Evolutionary conservation across 1,140 invertebrate genomes (phyloP).

Genomic region (Diorhabda sublineata): DNA sequence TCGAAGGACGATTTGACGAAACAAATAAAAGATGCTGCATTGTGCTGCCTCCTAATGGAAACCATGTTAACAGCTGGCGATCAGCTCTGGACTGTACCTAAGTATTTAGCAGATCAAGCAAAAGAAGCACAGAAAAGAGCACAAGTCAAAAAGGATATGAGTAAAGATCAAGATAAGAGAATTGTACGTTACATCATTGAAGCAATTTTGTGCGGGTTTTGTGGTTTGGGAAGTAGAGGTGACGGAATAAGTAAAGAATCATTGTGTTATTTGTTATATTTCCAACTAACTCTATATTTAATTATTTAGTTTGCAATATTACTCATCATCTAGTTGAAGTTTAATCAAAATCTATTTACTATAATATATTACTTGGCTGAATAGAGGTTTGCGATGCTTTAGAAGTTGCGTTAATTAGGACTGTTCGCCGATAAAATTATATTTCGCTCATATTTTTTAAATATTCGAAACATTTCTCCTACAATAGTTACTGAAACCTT

Average conservation of each 20-base stretch:
- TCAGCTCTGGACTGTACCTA: conserved; percentile 75
- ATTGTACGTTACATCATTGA: conserved; percentile 37
- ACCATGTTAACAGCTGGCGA: conserved; percentile 48
- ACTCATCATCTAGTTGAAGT: neutral
- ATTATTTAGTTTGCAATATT: neutral
- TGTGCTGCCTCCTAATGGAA: conserved; percentile 42
- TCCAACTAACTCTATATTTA: neutral
- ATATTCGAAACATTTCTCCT: too few species aligned
- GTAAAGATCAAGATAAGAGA: conserved; percentile 39
- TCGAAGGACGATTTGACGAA: conserved; percentile 39
- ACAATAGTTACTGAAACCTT: too few species aligned
- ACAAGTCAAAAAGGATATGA: conserved; percentile 37
- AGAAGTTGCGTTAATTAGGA: neutral
- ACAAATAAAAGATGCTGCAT: conserved; percentile 42
- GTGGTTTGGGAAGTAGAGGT: conserved; percentile 30
- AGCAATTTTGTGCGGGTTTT: conserved; percentile 31
- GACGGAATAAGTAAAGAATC: conserved; percentile 21
- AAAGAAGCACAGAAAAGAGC: conserved; percentile 48
- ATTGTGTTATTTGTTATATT: neutral
- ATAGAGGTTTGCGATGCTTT: neutral
- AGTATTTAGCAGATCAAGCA: conserved; percentile 63
- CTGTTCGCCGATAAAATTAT: too few species aligned
- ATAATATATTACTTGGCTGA: neutral
- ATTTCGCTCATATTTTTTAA: too few species aligned
- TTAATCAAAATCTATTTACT: neutral